Percentiles rank a stretch among this genome's conserved stretches.
phyloP scores from a whole-genome alignment of 2,113 vertebrate genomes.

The Takifugu flavidus region DNA sequence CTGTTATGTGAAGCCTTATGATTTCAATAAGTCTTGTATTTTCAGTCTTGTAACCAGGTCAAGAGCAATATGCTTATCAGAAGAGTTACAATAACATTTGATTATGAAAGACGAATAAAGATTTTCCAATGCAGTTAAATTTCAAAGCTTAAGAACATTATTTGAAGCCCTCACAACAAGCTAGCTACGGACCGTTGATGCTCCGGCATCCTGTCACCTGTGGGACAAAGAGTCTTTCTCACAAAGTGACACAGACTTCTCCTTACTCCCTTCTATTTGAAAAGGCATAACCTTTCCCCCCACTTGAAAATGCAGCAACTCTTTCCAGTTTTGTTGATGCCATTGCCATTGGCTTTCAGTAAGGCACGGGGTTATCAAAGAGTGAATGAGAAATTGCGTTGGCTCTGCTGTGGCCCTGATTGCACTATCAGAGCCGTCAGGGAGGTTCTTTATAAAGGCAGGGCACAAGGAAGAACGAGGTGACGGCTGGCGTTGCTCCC shows the following conservation, averaged over 20 bases:
- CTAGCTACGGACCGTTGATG: conserved; percentile 35
- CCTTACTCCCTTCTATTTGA: conserved; percentile 56
- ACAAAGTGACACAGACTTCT: conserved; percentile 61
- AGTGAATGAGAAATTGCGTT: conserved; percentile 81
- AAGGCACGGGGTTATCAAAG: conserved; percentile 78
- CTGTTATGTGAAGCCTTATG: conserved; percentile 12
- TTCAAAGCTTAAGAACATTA: conserved; percentile 31
- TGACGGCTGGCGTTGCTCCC: conserved; percentile 72
- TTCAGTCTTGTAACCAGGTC: too few relatives aligned
- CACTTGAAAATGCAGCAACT: conserved; percentile 70
- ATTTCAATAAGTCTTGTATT: not conserved
- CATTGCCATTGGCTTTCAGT: conserved; percentile 76
- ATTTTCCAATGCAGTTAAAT: not conserved
- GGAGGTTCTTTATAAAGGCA: conserved; percentile 79
- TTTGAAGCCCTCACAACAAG: conserved; percentile 15
- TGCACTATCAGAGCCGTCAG: conserved; percentile 82
- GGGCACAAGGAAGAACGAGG: conserved; percentile 71
- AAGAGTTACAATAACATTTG: not conserved
- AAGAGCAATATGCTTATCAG: not conserved
- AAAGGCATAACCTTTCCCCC: conserved; percentile 65
- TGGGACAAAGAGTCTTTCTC: conserved; percentile 64
- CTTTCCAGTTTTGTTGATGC: conserved; percentile 77
- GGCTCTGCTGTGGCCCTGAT: conserved; percentile 81
- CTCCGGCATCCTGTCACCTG: conserved; percentile 68
- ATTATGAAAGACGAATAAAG: not conserved